These are phyloP conservation scores for Thunnus maccoyii DNA, from an alignment of 2,113 vertebrate genomes.

Conservation along the genomic window DNA sequence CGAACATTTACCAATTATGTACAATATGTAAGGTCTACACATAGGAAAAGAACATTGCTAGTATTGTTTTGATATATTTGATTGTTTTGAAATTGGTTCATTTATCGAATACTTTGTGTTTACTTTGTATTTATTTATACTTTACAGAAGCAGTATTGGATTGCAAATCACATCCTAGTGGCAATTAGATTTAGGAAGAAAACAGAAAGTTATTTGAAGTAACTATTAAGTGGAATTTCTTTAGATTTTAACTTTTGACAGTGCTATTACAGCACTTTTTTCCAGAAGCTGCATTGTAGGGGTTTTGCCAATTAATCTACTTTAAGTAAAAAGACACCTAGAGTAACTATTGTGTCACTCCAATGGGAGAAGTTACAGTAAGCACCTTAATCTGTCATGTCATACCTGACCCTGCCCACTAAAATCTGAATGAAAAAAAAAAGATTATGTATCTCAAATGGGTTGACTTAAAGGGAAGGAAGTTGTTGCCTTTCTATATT, in stretches of 20 bases:
- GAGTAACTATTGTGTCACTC: neutral
- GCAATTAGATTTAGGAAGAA: no score
- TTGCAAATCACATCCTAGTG: neutral
- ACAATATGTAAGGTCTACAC: neutral
- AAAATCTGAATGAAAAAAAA: neutral
- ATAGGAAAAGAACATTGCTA: neutral
- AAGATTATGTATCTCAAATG: neutral
- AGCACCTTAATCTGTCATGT: neutral
- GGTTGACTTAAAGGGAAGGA: neutral
- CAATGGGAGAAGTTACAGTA: conserved; percentile 6
- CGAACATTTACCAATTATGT: conserved; percentile 16
- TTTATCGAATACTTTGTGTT: neutral
- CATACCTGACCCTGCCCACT: neutral
- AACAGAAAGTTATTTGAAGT: neutral
- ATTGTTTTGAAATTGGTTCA: no score
- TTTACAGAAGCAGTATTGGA: neutral
- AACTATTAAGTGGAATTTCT: neutral
- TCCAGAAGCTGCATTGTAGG: neutral
- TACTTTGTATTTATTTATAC: neutral
- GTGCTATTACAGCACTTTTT: neutral
- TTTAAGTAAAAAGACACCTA: neutral
- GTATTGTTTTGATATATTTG: neutral
- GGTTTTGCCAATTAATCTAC: neutral
- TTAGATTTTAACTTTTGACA: neutral
- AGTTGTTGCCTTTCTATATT: no score